A percentile compares a stretch with the other conserved stretches of the same genome.
Conservation (phyloP, 37 sponge, comb jelly and placozoan genomes). For the Aplysina aerophoba region DNA sequence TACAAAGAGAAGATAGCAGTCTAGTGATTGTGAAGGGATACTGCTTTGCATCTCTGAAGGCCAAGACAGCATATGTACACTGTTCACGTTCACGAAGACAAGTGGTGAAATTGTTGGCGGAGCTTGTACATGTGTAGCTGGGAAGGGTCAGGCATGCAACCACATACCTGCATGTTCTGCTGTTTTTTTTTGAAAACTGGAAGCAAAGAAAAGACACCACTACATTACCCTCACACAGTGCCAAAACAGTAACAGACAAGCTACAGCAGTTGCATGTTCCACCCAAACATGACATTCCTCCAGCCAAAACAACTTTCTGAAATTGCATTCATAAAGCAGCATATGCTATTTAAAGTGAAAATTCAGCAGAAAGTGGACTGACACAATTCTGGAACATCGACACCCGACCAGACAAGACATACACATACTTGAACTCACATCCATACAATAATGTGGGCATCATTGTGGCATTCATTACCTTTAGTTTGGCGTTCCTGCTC, state of each 20-base stretch:
- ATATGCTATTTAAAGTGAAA: too few relatives aligned
- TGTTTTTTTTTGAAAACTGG: not conserved
- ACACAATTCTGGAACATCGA: too few relatives aligned
- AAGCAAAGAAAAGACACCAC: not conserved
- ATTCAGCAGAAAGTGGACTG: too few relatives aligned
- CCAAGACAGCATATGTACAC: not conserved
- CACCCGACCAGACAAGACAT: too few relatives aligned
- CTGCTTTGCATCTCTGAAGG: constrained; percentile 5
- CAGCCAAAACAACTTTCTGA: too few relatives aligned
- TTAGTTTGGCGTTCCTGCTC: too few relatives aligned
- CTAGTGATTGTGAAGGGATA: constrained; percentile 10
- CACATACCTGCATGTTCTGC: constrained; percentile 1
- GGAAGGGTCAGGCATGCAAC: constrained; percentile 6
- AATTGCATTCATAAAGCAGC: not conserved
- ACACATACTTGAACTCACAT: too few relatives aligned
- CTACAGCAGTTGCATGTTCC: constrained; percentile 17
- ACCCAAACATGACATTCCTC: not conserved
- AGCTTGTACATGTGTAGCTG: constrained; percentile 11
- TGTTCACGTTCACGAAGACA: not conserved
- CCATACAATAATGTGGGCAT: too few relatives aligned
- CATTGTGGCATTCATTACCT: too few relatives aligned
- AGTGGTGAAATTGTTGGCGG: not conserved
- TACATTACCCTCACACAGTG: not conserved
- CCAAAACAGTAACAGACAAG: not conserved
- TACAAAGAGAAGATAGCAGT: not conserved